Evolutionary conservation across 2,888 invertebrate genomes (phyloP).

Genomic region (Hecatera dysodea): DNA sequence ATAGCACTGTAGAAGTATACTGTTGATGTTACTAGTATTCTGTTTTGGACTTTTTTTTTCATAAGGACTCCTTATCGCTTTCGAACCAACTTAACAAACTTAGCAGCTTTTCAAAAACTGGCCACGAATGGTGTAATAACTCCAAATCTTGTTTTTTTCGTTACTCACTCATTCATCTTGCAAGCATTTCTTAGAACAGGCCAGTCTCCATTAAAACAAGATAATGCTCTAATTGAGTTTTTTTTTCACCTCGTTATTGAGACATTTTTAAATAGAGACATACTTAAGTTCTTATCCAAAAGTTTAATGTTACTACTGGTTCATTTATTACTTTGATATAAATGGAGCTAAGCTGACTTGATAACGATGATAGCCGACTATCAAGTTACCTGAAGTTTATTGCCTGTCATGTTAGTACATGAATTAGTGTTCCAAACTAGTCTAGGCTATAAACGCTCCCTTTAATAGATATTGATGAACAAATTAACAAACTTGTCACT

Average conservation of each 20-base stretch:
- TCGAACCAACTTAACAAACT: too few species aligned
- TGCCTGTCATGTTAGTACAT: constrained; percentile 36
- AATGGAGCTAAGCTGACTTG: constrained; percentile 37
- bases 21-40: too few species aligned
- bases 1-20: too few species aligned
- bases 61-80: too few species aligned
- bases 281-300: constrained; percentile 2
- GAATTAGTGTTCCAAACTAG: constrained; percentile 38
- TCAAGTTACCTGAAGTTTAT: constrained; percentile 52
- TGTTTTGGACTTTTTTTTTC: too few species aligned
- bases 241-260: too few species aligned
- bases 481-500: constrained; percentile 1
- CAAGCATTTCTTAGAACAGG: background rate
- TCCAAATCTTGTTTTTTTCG: background rate
- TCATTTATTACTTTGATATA: constrained; percentile 23
- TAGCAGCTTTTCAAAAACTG: too few species aligned
- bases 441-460: constrained; percentile 28
- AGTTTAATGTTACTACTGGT: constrained; percentile 7
- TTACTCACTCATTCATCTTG: background rate
- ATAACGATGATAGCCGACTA: constrained; percentile 45
- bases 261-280: background rate
- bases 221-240: background rate
- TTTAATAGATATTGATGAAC: constrained; percentile 22
- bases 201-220: background rate
- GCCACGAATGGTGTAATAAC: too few species aligned